Percentiles rank a stretch among this genome's conserved stretches.
phyloP scores from a whole-genome alignment of 2,113 vertebrate genomes.

The Narcine bancroftii region DNA sequence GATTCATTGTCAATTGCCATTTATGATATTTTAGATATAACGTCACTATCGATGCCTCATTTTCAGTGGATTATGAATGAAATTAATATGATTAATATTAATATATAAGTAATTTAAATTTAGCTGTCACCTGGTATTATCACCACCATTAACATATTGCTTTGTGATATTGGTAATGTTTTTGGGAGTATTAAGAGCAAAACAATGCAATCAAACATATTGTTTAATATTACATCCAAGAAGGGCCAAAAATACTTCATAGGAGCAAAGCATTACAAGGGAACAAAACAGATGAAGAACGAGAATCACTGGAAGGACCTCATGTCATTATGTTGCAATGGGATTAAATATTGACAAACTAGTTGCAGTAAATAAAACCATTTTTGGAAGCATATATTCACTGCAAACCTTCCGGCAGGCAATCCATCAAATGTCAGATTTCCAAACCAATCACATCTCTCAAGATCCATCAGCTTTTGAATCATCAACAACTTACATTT shows the following conservation, averaged over 20 bases:
- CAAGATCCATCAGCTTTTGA: not conserved
- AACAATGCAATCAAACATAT: not conserved
- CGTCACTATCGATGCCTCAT: not conserved
- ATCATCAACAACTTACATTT: not conserved
- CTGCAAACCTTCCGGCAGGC: not conserved
- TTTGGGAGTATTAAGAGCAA: not conserved
- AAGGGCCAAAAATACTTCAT: not conserved
- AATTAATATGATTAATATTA: slow-evolving; percentile 28
- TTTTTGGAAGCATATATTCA: not conserved
- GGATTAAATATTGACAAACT: slow-evolving; percentile 1
- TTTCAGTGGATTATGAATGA: not conserved
- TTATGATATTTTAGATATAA: not conserved
- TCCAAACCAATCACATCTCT: not conserved
- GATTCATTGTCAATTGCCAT: not conserved
- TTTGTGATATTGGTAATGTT: not conserved
- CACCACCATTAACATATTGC: not conserved
- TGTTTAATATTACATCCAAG: not conserved
- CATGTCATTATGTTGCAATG: slow-evolving; percentile 1
- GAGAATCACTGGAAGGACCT: not conserved
- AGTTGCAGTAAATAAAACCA: not conserved
- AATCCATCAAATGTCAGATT: not conserved
- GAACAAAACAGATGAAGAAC: not conserved
- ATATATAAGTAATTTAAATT: slow-evolving; percentile 9
- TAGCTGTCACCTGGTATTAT: not conserved
- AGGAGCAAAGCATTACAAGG: not conserved